A percentile compares a stretch with the other conserved stretches of the same genome.
Conservation (phyloP, 2,797 vertebrate genomes). For the Halcyon chelicuti region DNA sequence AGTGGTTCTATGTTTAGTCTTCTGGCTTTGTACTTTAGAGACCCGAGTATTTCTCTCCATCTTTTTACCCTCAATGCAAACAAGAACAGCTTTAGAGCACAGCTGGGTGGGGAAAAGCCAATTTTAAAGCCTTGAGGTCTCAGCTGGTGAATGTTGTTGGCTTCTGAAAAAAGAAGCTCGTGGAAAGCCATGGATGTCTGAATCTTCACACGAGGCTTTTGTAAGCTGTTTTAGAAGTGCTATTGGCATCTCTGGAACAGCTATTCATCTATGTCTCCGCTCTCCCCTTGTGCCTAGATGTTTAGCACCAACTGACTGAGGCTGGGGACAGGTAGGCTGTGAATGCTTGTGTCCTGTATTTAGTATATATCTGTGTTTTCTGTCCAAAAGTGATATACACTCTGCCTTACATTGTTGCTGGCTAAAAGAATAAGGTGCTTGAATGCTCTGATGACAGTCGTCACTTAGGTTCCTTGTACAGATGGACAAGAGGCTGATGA, state of each 20-base stretch:
- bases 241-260: rapidly evolving
- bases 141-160: not conserved
- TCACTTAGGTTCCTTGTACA: not conserved
- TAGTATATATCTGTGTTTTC: not conserved
- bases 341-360: not conserved
- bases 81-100: not conserved
- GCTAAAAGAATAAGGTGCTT: not conserved
- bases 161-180: not conserved
- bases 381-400: not conserved
- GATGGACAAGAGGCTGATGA: not conserved
- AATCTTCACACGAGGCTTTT: not conserved
- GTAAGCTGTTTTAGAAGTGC: not conserved
- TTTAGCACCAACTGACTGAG: not conserved
- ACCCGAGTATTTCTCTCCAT: not conserved
- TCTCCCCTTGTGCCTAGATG: not conserved
- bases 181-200: not conserved
- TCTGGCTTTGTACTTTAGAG: not conserved
- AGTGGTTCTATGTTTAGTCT: not conserved
- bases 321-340: not conserved
- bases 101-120: not conserved
- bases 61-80: not conserved
- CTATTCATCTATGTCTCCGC: not conserved
- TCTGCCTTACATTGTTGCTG: not conserved
- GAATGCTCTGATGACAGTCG: not conserved
- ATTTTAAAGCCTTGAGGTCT: not conserved